A percentile compares a stretch with the other conserved stretches of the same genome.
Evolutionary conservation across 2,797 vertebrate species (phyloP).

Genomic region (Lerista edwardsae): DNA sequence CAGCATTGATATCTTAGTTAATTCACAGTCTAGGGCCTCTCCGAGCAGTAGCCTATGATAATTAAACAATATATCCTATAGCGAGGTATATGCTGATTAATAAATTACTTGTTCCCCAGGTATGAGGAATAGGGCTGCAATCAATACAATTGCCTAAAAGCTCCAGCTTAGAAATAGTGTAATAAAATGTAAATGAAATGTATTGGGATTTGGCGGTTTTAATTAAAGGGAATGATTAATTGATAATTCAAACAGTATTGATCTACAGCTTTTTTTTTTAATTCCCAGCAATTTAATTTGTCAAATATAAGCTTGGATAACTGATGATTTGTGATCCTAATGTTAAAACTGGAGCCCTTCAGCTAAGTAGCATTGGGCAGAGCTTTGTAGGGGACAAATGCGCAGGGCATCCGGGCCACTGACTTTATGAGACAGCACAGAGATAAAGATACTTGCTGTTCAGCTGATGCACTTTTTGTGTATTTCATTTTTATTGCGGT

Average conservation of each 20-base stretch:
- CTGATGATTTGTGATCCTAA: constrained; percentile 60
- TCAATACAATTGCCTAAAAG: constrained; percentile 60
- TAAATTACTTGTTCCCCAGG: constrained; percentile 58
- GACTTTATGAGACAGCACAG: background rate
- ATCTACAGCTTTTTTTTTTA: constrained; percentile 73
- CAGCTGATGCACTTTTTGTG: background rate
- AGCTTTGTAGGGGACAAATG: background rate
- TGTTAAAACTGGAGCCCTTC: constrained; percentile 17
- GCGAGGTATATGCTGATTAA: constrained; percentile 51
- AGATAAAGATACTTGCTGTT: constrained; percentile 4
- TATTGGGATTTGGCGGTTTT: constrained; percentile 66
- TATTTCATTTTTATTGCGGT: constrained; percentile 22
- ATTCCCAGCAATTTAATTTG: constrained; percentile 68
- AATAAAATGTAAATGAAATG: constrained; percentile 67
- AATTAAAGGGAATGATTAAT: constrained; percentile 75
- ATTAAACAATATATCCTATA: constrained; percentile 57
- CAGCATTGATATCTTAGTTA: constrained; percentile 15
- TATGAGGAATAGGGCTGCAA: constrained; percentile 36
- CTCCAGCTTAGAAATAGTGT: constrained; percentile 54
- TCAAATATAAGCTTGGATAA: constrained; percentile 60
- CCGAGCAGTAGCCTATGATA: constrained; percentile 25
- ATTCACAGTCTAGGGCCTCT: background rate
- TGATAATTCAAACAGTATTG: constrained; percentile 70
- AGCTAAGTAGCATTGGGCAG: background rate
- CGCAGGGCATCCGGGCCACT: background rate